Conservation (phyloP, 2,888 invertebrate species). For the Brenthis ino region DNA sequence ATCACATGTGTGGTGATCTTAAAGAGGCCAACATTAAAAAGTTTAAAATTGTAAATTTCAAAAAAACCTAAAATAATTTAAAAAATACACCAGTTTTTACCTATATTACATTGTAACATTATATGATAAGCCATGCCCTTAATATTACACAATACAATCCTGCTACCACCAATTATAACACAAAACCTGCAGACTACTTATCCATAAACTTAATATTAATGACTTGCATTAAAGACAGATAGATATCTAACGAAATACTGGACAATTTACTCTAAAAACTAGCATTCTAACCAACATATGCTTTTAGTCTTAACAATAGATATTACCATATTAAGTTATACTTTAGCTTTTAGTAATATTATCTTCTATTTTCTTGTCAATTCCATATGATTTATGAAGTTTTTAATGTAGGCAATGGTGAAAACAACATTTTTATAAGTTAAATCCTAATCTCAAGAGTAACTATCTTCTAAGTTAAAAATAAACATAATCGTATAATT, state of each 20-base stretch:
- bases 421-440: background rate
- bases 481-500: no score
- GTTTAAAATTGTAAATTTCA: background rate
- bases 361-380: no score
- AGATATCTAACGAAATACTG: constrained; percentile 31
- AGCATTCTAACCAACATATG: constrained; percentile 42
- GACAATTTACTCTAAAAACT: constrained; percentile 36
- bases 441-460: constrained; percentile 2
- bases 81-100: constrained; percentile 20
- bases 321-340: constrained; percentile 19
- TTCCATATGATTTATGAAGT: background rate
- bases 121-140: constrained; percentile 23
- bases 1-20: background rate
- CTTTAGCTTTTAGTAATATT: constrained; percentile 7
- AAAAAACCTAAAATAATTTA: constrained; percentile 9
- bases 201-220: constrained; percentile 49
- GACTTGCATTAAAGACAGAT: constrained; percentile 25
- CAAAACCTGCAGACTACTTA: constrained; percentile 38
- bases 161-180: constrained; percentile 33
- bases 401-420: background rate
- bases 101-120: constrained; percentile 25
- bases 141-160: constrained; percentile 32
- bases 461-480: background rate
- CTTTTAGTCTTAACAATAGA: constrained; percentile 17
- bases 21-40: background rate